These are phyloP conservation scores for Aproaerema taeniolella DNA, from an alignment of 2,888 invertebrate species.

Conservation along the genomic window DNA sequence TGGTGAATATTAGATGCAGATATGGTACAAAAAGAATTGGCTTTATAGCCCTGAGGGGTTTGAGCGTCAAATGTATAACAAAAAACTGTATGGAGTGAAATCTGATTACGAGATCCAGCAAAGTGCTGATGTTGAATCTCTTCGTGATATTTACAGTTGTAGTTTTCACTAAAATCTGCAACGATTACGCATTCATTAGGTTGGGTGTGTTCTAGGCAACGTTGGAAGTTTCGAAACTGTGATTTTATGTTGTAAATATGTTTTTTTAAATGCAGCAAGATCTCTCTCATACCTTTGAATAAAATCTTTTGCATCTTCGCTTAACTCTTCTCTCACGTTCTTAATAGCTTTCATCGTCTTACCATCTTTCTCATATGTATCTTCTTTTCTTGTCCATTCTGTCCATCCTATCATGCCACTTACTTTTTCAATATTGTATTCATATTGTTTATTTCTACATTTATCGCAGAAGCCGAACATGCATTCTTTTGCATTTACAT, in stretches of 20 bases:
- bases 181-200: neutral
- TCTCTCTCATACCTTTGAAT: slow-evolving; percentile 8
- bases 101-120: slow-evolving; percentile 1
- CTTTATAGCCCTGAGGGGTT: neutral
- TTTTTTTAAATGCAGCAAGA: slow-evolving; percentile 10
- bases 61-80: neutral
- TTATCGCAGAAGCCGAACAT: slow-evolving; percentile 15
- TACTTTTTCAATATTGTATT: slow-evolving; percentile 1
- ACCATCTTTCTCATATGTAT: slow-evolving; percentile 12
- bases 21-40: slow-evolving; percentile 11
- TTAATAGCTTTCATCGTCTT: slow-evolving; percentile 12
- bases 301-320: slow-evolving; percentile 4
- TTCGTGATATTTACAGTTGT: slow-evolving; percentile 3
- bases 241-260: slow-evolving; percentile 14
- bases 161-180: too few species aligned
- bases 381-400: slow-evolving; percentile 14
- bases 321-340: slow-evolving; percentile 9
- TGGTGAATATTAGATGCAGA: slow-evolving; percentile 6
- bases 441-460: slow-evolving; percentile 9
- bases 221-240: slow-evolving; percentile 3
- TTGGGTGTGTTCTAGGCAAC: neutral
- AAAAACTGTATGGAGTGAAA: slow-evolving; percentile 5
- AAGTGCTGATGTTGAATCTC: slow-evolving; percentile 10
- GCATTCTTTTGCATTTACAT: slow-evolving; percentile 11
- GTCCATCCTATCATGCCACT: slow-evolving; percentile 11